A percentile compares a stretch with the other conserved stretches of the same genome.
Evolutionary conservation across 2,888 invertebrate genomes (phyloP).

Genomic region (Diaphora mendica): DNA sequence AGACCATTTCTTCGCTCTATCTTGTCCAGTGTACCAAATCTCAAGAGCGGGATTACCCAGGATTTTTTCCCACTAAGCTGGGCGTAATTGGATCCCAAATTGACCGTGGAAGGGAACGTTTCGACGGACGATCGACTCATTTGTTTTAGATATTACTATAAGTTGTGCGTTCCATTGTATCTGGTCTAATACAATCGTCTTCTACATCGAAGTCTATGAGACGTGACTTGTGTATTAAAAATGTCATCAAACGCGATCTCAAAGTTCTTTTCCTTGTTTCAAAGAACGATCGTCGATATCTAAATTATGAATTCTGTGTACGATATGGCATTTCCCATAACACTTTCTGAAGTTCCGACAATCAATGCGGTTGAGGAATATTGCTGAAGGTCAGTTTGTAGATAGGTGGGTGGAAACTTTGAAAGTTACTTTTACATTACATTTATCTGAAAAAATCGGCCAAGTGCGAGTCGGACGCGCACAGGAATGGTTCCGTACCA

Average conservation of each 20-base stretch:
- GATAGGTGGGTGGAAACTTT: no score
- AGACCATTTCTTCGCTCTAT: neutral
- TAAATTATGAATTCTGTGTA: slow-evolving; percentile 1
- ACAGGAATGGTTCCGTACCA: no score
- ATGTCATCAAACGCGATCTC: neutral
- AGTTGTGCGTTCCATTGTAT: slow-evolving; percentile 21
- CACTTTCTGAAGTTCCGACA: neutral
- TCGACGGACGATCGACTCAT: slow-evolving; percentile 70
- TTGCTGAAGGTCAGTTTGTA: neutral
- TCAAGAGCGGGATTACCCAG: slow-evolving; percentile 74
- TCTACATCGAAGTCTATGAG: slow-evolving; percentile 3
- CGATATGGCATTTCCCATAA: neutral
- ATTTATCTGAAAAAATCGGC: no score
- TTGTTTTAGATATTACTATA: slow-evolving; percentile 62
- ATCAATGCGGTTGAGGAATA: neutral
- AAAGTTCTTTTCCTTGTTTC: neutral
- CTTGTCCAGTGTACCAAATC: slow-evolving; percentile 53
- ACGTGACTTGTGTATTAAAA: neutral
- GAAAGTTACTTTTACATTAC: no score
- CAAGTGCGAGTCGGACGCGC: no score
- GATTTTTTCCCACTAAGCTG: slow-evolving; percentile 85
- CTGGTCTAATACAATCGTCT: slow-evolving; percentile 8
- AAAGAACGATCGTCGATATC: neutral
- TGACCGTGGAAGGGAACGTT: slow-evolving; percentile 76
- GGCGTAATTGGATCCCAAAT: slow-evolving; percentile 85